Conservation (phyloP, 2,797 vertebrate genomes). For the Sebastes matsubarae region DNA sequence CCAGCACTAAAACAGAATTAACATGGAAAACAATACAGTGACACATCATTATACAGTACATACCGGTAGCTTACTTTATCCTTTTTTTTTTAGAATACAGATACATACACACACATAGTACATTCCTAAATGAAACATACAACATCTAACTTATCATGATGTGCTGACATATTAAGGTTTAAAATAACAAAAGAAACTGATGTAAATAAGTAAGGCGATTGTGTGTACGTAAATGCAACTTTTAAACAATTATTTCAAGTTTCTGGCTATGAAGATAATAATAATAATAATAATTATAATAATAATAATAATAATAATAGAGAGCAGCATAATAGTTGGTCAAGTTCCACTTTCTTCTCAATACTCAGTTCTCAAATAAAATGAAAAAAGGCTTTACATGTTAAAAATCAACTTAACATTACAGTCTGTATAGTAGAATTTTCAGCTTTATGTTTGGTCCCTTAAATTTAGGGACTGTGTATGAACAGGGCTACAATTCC, state of each 20-base stretch:
- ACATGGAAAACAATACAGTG: slow-evolving; percentile 45
- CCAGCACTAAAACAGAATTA: slow-evolving; percentile 16
- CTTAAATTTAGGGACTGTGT: not conserved
- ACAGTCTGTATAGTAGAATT: not conserved
- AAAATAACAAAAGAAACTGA: slow-evolving; percentile 27
- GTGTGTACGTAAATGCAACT: slow-evolving; percentile 17
- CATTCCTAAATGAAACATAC: slow-evolving; percentile 53
- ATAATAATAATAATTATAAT: not conserved
- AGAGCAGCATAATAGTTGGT: slow-evolving; percentile 46
- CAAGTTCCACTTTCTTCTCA: slow-evolving; percentile 27
- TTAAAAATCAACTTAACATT: not conserved
- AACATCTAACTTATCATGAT: slow-evolving; percentile 36
- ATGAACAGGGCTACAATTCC: not conserved
- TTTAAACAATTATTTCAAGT: slow-evolving; percentile 16
- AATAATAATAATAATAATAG: not conserved
- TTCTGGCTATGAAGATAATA: not conserved
- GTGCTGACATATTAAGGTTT: slow-evolving; percentile 24
- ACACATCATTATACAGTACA: slow-evolving; percentile 56
- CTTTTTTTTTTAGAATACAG: slow-evolving; percentile 27
- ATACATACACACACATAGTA: slow-evolving; percentile 23
- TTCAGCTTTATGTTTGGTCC: not conserved
- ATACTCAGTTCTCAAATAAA: slow-evolving; percentile 12
- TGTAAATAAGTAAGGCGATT: slow-evolving; percentile 31
- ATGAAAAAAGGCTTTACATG: not conserved
- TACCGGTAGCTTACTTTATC: slow-evolving; percentile 4